Conservation (phyloP, 2,888 invertebrate species). For the Drosophila prostipennis region DNA sequence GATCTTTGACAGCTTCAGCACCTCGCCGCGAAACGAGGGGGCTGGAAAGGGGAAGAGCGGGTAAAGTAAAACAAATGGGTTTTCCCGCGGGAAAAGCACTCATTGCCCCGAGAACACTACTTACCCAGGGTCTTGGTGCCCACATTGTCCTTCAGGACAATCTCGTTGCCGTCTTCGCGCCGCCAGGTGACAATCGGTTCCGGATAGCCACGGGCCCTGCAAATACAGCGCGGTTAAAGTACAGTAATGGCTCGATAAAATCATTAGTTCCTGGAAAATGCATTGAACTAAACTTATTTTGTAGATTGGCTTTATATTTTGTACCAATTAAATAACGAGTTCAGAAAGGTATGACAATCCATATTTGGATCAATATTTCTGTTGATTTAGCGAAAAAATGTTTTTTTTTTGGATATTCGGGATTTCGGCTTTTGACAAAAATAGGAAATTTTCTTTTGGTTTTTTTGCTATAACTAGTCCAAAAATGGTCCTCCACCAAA, state of each 20-base stretch:
- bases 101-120: constrained; percentile 11
- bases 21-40: constrained; percentile 89
- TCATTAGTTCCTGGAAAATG: too few relatives aligned
- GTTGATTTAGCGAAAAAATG: too few relatives aligned
- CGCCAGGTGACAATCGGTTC: constrained; percentile 92
- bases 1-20: constrained; percentile 91
- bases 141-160: constrained; percentile 89
- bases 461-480: too few relatives aligned
- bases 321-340: too few relatives aligned
- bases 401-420: too few relatives aligned
- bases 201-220: constrained; percentile 91
- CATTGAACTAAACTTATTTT: too few relatives aligned
- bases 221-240: constrained; percentile 4
- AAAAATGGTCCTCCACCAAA: too few relatives aligned
- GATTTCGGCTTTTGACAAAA: too few relatives aligned
- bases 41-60: constrained; percentile 84
- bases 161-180: constrained; percentile 92
- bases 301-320: too few relatives aligned
- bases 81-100: not conserved
- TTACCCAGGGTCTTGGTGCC: constrained; percentile 88
- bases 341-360: too few relatives aligned
- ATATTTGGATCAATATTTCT: too few relatives aligned
- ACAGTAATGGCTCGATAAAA: not conserved
- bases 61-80: constrained; percentile 57
- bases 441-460: too few relatives aligned